phyloP scores from a whole-genome alignment of 2,888 invertebrate genomes.

The Rhamphomyia laevipes region DNA sequence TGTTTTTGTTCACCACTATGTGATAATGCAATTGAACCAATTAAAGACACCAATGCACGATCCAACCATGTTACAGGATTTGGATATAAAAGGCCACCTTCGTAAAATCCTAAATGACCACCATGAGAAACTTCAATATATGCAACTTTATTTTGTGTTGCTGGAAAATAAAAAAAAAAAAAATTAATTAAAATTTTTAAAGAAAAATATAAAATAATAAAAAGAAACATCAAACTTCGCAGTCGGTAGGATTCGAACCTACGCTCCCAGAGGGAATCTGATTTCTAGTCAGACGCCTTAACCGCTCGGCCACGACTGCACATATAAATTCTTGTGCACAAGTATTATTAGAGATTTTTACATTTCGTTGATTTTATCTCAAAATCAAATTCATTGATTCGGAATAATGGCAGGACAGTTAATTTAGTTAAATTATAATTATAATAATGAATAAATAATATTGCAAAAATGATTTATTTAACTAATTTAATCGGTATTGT shows the following conservation, averaged over 20 bases:
- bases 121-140: conserved; percentile 81
- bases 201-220: conserved; percentile 7
- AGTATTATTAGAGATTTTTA: too few relatives aligned
- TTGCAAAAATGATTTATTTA: too few relatives aligned
- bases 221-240: conserved; percentile 17
- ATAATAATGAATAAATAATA: too few relatives aligned
- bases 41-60: conserved; percentile 69
- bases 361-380: too few relatives aligned
- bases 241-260: conserved; percentile 38
- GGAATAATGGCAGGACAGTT: too few relatives aligned
- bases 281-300: conserved; percentile 40
- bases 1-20: neutral
- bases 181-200: neutral
- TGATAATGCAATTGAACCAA: conserved; percentile 34
- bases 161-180: conserved; percentile 37
- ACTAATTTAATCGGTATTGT: too few relatives aligned
- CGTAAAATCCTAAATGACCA: conserved; percentile 90
- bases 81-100: conserved; percentile 77
- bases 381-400: too few relatives aligned
- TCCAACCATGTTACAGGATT: conserved; percentile 90
- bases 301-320: conserved; percentile 39
- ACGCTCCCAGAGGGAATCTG: conserved; percentile 39
- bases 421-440: too few relatives aligned
- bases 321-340: neutral
- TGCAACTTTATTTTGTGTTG: conserved; percentile 51